Base-by-base conservation (phyloP, 2,797 vertebrate genomes). In the Lagocephalus sceleratus region DNA sequence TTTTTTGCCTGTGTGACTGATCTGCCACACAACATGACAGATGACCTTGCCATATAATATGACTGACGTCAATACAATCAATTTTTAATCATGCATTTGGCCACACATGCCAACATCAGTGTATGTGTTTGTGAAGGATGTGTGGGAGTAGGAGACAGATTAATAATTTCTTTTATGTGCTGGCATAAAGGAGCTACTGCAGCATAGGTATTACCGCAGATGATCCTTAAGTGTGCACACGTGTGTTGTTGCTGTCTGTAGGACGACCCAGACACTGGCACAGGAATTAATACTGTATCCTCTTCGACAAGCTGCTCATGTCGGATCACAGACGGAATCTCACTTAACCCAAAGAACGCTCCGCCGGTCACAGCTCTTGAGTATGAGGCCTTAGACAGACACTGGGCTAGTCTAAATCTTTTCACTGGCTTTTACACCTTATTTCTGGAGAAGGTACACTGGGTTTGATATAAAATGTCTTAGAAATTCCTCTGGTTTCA, bases 71-170 rank as follows among this genome's bases (percentile, higher is more conserved):
- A n/a, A 20, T 6, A 16, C 48, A 67, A 23, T 65, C 63, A 21
- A 2, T 41, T 63, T 62, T 47, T 44, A 65, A 56, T 73, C 47
- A 20, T 20, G 54, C 48, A 20, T 63, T 56, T 50, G 20, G 23
- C 32, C 43, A 6, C n/a, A 44, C 38, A 2, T 16, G 38, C 1
- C 7, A 43, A 0, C 63, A n/a, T 25, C 10, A 6, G 64, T 22
- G 12, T 12, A 16, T 12, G 23, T 44, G 44, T 39, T 56, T 57
- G 46, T 41, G 43, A n/a, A n/a, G n/a, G n/a, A n/a, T n/a, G n/a
- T n/a, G n/a, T n/a, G n/a, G n/a, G 26, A 29, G 26, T 29, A 29
- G 0, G 6, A 1, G 38, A 2, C 15, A 39, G 39, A 1, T 6
- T 40, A 17, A n/a, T n/a, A n/a, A n/a, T n/a, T n/a, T n/a, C n/a